Evolutionary conservation across 2,888 invertebrate species (phyloP).

Genomic region (Dilophus febrilis): DNA sequence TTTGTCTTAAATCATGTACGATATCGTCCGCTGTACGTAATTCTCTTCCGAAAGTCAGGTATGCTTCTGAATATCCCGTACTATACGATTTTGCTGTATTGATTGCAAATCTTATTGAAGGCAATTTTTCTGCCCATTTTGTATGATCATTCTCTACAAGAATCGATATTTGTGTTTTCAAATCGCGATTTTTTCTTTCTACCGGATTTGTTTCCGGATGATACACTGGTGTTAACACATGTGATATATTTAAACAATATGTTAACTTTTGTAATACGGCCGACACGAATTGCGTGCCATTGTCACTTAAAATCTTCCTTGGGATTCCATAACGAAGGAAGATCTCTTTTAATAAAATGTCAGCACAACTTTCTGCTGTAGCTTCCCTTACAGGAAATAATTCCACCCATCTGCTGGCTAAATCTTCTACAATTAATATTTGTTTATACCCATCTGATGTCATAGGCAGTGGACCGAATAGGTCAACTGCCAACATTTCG

Average conservation of each 20-base stretch:
- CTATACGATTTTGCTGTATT: conserved; percentile 17
- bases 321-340: conserved; percentile 18
- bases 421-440: conserved; percentile 15
- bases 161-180: conserved; percentile 19
- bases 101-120: conserved; percentile 22
- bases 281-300: conserved; percentile 20
- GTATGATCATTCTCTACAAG: conserved; percentile 15
- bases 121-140: conserved; percentile 17
- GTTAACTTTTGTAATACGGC: conserved; percentile 19
- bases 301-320: conserved; percentile 14
- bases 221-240: conserved; percentile 15
- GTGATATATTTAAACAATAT: conserved; percentile 12
- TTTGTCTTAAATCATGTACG: conserved; percentile 13
- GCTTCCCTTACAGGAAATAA: conserved; percentile 13
- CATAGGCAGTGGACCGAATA: conserved; percentile 16
- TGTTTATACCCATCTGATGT: conserved; percentile 11
- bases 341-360: conserved; percentile 11
- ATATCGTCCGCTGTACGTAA: conserved; percentile 19
- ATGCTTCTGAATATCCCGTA: conserved; percentile 20
- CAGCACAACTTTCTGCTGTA: conserved; percentile 11
- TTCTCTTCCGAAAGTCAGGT: conserved; percentile 21
- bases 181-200: too few relatives aligned
- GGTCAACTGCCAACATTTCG: conserved; percentile 15
- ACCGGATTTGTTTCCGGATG: conserved; percentile 19
- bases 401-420: conserved; percentile 15